Evolutionary conservation across 2,113 vertebrate species (phyloP).

Genomic region (Forbesichthys agassizii): DNA sequence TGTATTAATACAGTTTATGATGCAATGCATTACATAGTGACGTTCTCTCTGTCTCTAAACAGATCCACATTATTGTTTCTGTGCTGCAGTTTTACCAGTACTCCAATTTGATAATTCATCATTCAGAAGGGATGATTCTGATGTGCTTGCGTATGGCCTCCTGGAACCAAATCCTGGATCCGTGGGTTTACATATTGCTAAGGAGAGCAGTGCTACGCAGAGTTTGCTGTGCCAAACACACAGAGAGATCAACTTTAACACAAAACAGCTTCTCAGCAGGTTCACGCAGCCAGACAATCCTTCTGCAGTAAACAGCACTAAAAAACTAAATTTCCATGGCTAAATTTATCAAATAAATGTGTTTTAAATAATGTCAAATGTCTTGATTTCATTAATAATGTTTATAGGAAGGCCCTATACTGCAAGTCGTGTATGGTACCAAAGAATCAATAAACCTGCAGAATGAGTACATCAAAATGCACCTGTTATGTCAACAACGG

Average conservation of each 20-base stretch:
- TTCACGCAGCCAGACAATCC: constrained; percentile 12
- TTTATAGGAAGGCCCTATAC: not conserved
- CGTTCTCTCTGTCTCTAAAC: constrained; percentile 13
- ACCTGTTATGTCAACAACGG: constrained; percentile 23
- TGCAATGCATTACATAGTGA: constrained; percentile 2
- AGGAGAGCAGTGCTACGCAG: constrained; percentile 79
- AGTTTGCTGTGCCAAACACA: constrained; percentile 67
- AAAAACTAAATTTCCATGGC: not conserved
- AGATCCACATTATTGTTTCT: constrained; percentile 63
- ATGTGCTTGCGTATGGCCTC: constrained; percentile 80
- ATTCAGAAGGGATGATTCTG: constrained; percentile 66
- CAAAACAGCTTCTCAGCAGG: constrained; percentile 26
- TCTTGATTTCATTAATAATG: not conserved
- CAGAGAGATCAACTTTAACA: constrained; percentile 35
- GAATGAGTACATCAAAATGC: not conserved
- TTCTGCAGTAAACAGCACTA: constrained; percentile 25
- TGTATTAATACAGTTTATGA: not conserved
- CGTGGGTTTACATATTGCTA: constrained; percentile 88
- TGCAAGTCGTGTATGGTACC: not conserved
- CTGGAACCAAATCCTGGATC: constrained; percentile 89
- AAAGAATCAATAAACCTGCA: not conserved
- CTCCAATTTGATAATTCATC: not conserved
- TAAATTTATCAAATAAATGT: not conserved
- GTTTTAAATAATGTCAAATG: not conserved
- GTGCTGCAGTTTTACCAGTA: constrained; percentile 44